Percentiles rank a stretch among this genome's conserved stretches.
phyloP scores from a whole-genome alignment of 2,888 invertebrate genomes.

The Bugula neritina region DNA sequence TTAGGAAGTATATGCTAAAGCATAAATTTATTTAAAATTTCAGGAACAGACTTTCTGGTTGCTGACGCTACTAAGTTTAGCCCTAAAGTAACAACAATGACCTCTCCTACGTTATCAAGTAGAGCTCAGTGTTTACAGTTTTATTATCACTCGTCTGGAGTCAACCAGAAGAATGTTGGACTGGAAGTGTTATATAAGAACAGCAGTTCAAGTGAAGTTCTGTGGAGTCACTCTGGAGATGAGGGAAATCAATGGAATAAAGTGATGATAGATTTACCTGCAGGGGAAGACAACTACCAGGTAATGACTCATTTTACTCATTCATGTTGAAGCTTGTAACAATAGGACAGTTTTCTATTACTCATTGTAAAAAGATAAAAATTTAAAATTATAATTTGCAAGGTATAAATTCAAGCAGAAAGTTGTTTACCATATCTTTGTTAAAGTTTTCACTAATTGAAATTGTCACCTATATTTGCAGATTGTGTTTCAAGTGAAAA shows the following conservation, averaged over 20 bases:
- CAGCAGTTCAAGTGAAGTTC: not conserved
- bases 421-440: no score
- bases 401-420: no score
- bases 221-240: not conserved
- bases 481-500: not conserved
- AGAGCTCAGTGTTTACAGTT: conserved; percentile 14
- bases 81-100: not conserved
- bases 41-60: not conserved
- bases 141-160: not conserved
- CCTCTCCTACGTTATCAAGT: not conserved
- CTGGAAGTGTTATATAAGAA: not conserved
- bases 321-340: no score
- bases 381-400: no score
- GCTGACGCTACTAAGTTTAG: not conserved
- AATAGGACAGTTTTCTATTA: no score
- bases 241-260: not conserved
- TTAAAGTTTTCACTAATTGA: no score
- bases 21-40: not conserved
- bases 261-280: not conserved
- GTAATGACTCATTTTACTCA: no score
- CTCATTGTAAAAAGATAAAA: no score
- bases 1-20: no score
- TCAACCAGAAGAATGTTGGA: not conserved
- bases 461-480: not conserved
- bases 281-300: not conserved